Conservation (phyloP, 1,140 invertebrate genomes). For the Euglossa dilemma region DNA sequence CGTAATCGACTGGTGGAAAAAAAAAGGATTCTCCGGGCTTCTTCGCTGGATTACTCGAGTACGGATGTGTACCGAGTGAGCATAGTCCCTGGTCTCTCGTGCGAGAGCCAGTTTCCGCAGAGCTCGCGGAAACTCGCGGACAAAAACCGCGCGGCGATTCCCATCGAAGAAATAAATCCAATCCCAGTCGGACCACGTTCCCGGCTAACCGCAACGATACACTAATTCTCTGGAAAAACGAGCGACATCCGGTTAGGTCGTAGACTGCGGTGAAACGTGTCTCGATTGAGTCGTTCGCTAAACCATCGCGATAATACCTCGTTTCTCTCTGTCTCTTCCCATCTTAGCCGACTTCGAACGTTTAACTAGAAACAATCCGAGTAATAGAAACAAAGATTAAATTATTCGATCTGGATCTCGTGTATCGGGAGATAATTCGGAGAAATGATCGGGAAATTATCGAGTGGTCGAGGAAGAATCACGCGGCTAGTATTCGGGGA, state of each 20-base stretch:
- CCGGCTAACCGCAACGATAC: conserved; percentile 13
- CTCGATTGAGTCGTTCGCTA: not conserved
- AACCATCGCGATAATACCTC: not conserved
- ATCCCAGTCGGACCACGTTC: not conserved
- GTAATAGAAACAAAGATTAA: too few species aligned
- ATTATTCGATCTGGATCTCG: too few species aligned
- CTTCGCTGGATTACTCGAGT: not conserved
- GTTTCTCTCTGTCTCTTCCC: too few species aligned
- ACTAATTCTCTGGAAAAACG: conserved; percentile 15
- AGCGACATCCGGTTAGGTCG: not conserved
- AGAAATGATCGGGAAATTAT: not conserved
- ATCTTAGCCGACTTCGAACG: too few species aligned
- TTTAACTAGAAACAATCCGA: too few species aligned
- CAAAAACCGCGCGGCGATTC: not conserved
- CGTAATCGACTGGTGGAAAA: conserved; percentile 6
- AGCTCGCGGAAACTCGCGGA: not conserved
- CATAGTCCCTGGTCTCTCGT: not conserved
- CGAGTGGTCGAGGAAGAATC: not conserved
- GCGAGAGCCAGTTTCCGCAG: not conserved
- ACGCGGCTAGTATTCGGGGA: too few species aligned
- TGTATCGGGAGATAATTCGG: too few species aligned
- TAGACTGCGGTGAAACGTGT: not conserved
- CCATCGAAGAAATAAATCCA: not conserved
- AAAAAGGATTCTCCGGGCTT: not conserved
- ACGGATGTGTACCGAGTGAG: not conserved